Evolutionary conservation across 2,113 vertebrate species (phyloP).

Genomic region (Neotoma lepida): DNA sequence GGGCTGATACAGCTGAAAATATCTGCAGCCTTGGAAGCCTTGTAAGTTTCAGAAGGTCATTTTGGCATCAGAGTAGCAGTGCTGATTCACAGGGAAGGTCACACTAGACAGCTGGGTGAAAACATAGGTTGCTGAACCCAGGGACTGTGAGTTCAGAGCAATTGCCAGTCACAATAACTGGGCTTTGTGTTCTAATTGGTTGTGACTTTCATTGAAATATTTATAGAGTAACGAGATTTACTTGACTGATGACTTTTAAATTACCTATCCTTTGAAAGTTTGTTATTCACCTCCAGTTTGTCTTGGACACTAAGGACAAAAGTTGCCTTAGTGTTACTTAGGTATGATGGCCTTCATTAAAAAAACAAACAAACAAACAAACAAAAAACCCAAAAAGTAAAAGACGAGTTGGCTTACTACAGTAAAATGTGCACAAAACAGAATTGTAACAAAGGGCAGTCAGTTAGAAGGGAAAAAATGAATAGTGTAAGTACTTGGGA

Average conservation of each 20-base stretch:
- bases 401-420: neutral
- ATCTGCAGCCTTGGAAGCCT: constrained; percentile 69
- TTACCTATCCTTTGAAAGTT: neutral
- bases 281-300: neutral
- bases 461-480: constrained; percentile 52
- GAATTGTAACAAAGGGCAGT: neutral
- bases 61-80: constrained; percentile 38
- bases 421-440: neutral
- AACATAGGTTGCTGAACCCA: neutral
- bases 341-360: neutral
- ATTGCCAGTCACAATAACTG: neutral
- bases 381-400: neutral
- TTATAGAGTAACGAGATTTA: neutral
- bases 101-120: constrained; percentile 7
- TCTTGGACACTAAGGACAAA: neutral
- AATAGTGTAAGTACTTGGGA: constrained; percentile 17
- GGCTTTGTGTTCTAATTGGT: neutral
- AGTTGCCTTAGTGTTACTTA: neutral
- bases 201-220: neutral
- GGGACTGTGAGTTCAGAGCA: neutral
- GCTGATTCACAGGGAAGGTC: constrained; percentile 60
- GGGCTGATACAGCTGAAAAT: constrained; percentile 77
- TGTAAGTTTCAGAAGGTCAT: constrained; percentile 69
- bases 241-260: neutral
- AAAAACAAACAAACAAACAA: neutral